Conservation (phyloP, 2,113 vertebrate species). For the Tiliqua scincoides region DNA sequence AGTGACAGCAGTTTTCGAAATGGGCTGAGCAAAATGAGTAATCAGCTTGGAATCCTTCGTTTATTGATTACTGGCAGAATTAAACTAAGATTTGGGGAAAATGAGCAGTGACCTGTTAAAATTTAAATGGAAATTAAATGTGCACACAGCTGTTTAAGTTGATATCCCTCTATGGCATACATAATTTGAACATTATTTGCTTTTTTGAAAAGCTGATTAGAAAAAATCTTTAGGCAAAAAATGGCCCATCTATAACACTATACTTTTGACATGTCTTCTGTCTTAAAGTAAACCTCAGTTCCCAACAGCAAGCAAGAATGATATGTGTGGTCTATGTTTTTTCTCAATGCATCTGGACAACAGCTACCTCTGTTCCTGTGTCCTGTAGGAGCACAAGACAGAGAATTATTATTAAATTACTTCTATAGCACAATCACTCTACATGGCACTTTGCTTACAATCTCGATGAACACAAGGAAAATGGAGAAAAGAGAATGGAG, state of each 20-base stretch:
- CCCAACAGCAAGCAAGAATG: background rate
- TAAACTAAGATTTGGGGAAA: conserved; percentile 36
- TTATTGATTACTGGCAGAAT: conserved; percentile 25
- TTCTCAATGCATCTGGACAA: no score
- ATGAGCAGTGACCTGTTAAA: conserved; percentile 25
- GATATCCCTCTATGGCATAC: background rate
- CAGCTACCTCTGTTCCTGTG: no score
- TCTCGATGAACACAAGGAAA: no score
- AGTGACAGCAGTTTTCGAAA: background rate
- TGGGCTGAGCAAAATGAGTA: conserved; percentile 13
- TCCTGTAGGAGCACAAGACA: no score
- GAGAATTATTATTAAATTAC: no score
- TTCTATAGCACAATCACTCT: no score
- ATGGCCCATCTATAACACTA: background rate
- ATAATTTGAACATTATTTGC: background rate
- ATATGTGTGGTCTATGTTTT: background rate
- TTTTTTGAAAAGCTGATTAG: background rate
- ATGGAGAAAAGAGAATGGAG: no score
- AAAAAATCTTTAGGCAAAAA: background rate
- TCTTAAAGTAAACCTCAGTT: background rate
- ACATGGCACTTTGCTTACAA: no score
- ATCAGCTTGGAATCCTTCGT: conserved; percentile 32
- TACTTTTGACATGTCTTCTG: background rate
- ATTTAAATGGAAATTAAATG: conserved; percentile 23
- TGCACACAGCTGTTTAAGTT: conserved; percentile 3